A percentile compares a stretch with the other conserved stretches of the same genome.
phyloP scores from a whole-genome alignment of 2,113 vertebrate species.

The Oncorhynchus gorbuscha region DNA sequence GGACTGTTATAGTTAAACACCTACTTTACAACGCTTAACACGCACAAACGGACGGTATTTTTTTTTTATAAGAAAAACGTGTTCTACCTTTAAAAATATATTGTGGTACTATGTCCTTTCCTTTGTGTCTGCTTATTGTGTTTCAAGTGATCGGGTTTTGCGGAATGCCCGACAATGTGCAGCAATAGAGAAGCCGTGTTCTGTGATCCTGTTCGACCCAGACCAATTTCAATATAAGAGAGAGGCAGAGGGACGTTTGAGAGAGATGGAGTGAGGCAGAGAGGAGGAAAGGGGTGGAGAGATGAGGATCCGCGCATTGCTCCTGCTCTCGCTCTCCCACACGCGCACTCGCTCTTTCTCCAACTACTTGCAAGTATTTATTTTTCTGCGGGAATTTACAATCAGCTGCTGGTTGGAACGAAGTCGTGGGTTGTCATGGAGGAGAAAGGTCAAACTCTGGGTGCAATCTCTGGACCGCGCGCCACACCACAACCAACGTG shows the following conservation, averaged over 20 bases:
- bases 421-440: conserved; percentile 77
- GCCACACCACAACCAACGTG: conserved; percentile 8
- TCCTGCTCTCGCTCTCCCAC: conserved; percentile 74
- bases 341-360: conserved; percentile 56
- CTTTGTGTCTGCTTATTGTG: conserved; percentile 47
- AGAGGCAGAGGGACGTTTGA: conserved; percentile 59
- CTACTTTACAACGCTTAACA: conserved; percentile 44
- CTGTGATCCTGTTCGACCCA: conserved; percentile 75
- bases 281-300: conserved; percentile 81
- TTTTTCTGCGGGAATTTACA: conserved; percentile 82
- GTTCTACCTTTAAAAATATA: conserved; percentile 42
- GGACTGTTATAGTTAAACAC: conserved; percentile 41
- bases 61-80: conserved; percentile 4
- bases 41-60: conserved; percentile 43
- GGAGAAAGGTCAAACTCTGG: conserved; percentile 80
- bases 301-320: conserved; percentile 80
- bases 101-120: conserved; percentile 35
- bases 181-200: conserved; percentile 59
- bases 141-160: conserved; percentile 60
- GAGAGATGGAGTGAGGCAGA: conserved; percentile 78
- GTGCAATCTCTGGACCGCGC: conserved; percentile 80
- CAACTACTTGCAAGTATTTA: conserved; percentile 38
- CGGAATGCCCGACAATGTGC: conserved; percentile 59
- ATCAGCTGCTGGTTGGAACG: conserved; percentile 78
- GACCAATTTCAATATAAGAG: conserved; percentile 75